phyloP scores from a whole-genome alignment of 2,888 invertebrate genomes.

The Phrixothrix hirtus region DNA sequence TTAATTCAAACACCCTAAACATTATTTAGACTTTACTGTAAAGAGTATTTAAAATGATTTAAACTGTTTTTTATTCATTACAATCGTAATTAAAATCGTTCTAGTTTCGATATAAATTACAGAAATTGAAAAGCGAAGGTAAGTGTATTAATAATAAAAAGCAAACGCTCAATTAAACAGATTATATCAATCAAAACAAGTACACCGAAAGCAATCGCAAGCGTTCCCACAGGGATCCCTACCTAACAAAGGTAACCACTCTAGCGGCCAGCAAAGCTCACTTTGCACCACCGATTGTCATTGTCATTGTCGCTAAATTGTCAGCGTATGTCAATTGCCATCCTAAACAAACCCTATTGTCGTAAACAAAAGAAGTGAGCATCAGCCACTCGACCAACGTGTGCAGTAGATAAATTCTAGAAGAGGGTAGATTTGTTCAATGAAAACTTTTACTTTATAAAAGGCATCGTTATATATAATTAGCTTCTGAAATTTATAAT shows the following conservation, averaged over 20 bases:
- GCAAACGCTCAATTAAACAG: slow-evolving; percentile 42
- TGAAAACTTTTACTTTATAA: neutral
- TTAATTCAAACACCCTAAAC: neutral
- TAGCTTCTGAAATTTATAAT: too few species aligned
- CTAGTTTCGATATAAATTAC: neutral
- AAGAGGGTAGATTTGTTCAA: neutral
- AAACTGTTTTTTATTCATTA: neutral
- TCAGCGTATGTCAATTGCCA: slow-evolving; percentile 56
- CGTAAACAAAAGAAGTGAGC: slow-evolving; percentile 53
- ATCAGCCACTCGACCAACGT: slow-evolving; percentile 46
- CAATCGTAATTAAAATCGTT: neutral
- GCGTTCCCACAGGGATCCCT: slow-evolving; percentile 47
- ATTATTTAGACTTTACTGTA: too few species aligned
- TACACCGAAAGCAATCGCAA: slow-evolving; percentile 34
- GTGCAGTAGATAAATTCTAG: slow-evolving; percentile 9
- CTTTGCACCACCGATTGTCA: slow-evolving; percentile 40
- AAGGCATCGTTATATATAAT: too few species aligned
- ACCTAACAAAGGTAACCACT: slow-evolving; percentile 31
- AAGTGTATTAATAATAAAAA: slow-evolving; percentile 3
- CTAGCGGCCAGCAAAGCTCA: slow-evolving; percentile 33
- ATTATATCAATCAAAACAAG: slow-evolving; percentile 45
- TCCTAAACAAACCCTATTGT: slow-evolving; percentile 55
- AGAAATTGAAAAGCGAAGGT: too few species aligned
- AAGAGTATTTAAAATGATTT: too few species aligned
- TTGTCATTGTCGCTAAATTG: slow-evolving; percentile 48